Evolutionary conservation across 2,888 invertebrate genomes (phyloP).

Genomic region (Zaprionus bogoriensis): DNA sequence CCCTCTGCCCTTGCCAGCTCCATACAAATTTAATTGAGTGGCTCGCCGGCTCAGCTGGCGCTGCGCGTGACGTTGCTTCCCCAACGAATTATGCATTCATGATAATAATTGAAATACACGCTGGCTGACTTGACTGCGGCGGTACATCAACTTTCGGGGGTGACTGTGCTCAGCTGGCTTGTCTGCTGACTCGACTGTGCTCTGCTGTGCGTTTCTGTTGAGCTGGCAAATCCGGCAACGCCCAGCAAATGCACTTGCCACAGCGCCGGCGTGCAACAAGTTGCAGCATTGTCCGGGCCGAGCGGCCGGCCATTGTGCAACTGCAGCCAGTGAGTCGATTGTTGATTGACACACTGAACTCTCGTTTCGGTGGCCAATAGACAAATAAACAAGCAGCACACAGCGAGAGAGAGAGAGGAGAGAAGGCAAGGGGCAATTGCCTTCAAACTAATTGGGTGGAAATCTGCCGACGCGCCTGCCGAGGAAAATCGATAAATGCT

Average conservation of each 20-base stretch:
- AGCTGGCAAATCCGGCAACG: constrained; percentile 39
- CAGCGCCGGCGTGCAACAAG: constrained; percentile 29
- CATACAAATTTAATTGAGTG: constrained; percentile 77
- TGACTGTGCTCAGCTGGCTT: constrained; percentile 38
- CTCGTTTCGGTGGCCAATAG: constrained; percentile 25
- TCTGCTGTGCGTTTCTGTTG: constrained; percentile 49
- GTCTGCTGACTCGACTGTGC: constrained; percentile 59
- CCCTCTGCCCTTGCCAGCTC: constrained; percentile 38
- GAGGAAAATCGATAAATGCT: constrained; percentile 58
- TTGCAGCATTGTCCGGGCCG: constrained; percentile 21
- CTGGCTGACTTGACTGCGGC: not conserved
- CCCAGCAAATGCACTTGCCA: not conserved
- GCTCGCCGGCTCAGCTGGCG: constrained; percentile 55
- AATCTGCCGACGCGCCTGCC: not conserved
- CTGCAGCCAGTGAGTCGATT: constrained; percentile 34
- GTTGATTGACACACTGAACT: constrained; percentile 56
- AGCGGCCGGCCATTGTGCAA: constrained; percentile 25
- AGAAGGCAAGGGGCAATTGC: constrained; percentile 1
- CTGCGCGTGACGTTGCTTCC: constrained; percentile 25
- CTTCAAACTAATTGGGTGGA: constrained; percentile 62
- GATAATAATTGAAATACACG: constrained; percentile 38
- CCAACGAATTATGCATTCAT: constrained; percentile 62
- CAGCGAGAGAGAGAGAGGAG: not conserved
- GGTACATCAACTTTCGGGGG: constrained; percentile 23
- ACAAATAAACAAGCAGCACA: constrained; percentile 37